Base-by-base conservation (phyloP, 2,888 invertebrate species). In the Ophraella communa region DNA sequence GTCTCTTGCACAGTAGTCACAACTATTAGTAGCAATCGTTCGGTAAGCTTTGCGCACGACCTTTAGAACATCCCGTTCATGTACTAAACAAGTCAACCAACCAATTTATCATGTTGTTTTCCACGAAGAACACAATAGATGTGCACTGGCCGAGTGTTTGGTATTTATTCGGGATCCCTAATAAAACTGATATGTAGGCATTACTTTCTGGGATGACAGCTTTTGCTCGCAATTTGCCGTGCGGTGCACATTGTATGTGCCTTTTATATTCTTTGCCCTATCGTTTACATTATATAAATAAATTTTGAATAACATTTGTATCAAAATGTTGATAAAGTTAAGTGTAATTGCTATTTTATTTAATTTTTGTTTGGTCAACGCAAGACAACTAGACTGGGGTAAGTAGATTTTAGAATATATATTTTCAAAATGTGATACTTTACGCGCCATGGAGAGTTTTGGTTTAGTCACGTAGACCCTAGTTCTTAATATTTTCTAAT, bases 241-340 rank as follows among this genome's bases (percentile, higher is more conserved):
- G 62, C 56, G 57, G 63, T 63, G 62, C 56, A 54, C 59, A 35
- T 57, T 60, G 64, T 51, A 64, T 64, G 67, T 69, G 69, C 64
- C 59, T 65, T 64, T 54, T 20, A 35, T 30, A 65, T 30, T 45
- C 17, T 62, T 57, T 14, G 33, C 54, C 54, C 49, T 39, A 18
- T 42, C 47, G 39, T 49, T 59, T n/a, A 55, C 17, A 35, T 24
- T 60, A 52, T 42, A 52, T 52, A 27, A 42, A 33, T 59, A 44
- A 59, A 52, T 54, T 53, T 57, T 59, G 23, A 57, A 59, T 60
- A 49, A 52, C 55, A 42, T 66, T 67, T 67, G 47, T 24, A 52
- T 62, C 57, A 20, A 74, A 71, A 79, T 79, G 78, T 76, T 76
- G 71, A 72, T 74, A 70, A 76, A 75, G 75, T 67, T 78, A 55